Base-by-base conservation (phyloP, 2,888 invertebrate species). In the Agrilus cyanescens region DNA sequence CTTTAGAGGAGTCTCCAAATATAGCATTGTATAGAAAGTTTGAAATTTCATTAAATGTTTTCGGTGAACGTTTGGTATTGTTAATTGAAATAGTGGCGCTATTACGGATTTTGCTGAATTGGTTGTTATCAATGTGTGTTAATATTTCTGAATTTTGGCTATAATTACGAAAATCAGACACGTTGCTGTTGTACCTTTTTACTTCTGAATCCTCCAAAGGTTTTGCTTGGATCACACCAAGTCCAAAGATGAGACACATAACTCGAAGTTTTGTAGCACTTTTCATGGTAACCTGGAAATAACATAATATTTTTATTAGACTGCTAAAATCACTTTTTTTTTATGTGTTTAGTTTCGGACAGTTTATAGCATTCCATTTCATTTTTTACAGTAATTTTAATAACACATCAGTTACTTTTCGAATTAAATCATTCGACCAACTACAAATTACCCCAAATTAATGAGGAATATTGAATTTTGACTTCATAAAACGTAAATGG, bases 241-340 rank as follows among this genome's bases (percentile, higher is more conserved):
- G 46, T 38, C 56, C 45, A 37, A 49, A 46, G 36, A 58, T 47
- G 52, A 59, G 50, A 49, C 57, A 47, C 49, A 60, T 44, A 46
- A 61, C 50, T 48, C 54, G 51, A 45, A 57, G 47, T 42, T 52
- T 52, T 45, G 51, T 50, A 46, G 50, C 38, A 46, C 49, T 53
- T 57, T 52, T 55, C 63, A 63, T 63, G 53, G 50, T 60, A 50
- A 59, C 56, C 66, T 65, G 60, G 41, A 63, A 63, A 46, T 50
- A 47, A 55, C 53, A 52, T 50, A 48, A 47, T 44, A 41, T 18
- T 32, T 38, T 6, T 25, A 25, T 25, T 25, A n/a, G n/a, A n/a
- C n/a, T n/a, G n/a, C n/a, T 37, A 12, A 14, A 15, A 32, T 10
- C 14, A 41, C n/a, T n/a, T n/a, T n/a, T n/a, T n/a, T n/a, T n/a